These are phyloP conservation scores for Antitype chi DNA, from an alignment of 2,888 invertebrate genomes.

Conservation along the genomic window DNA sequence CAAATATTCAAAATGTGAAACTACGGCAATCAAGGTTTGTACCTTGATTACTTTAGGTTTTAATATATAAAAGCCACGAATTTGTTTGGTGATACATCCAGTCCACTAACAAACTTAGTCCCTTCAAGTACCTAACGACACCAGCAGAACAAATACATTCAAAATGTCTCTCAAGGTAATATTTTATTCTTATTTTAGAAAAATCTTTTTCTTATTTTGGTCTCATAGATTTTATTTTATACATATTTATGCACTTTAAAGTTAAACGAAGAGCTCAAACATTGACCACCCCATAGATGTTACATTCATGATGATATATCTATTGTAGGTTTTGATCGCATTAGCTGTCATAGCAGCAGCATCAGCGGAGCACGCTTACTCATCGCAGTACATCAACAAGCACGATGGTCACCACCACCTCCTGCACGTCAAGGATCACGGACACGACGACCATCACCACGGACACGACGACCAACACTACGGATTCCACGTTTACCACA, in stretches of 20 bases:
- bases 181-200: not conserved
- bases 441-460: not conserved
- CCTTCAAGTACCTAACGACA: slow-evolving; percentile 6
- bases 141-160: not conserved
- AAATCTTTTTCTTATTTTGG: not conserved
- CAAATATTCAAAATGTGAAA: slow-evolving; percentile 45
- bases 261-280: not conserved
- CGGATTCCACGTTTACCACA: slow-evolving; percentile 53
- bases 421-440: slow-evolving; percentile 37
- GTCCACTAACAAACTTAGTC: slow-evolving; percentile 10
- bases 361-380: slow-evolving; percentile 55
- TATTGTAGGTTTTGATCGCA: slow-evolving; percentile 25
- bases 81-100: slow-evolving; percentile 24
- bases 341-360: slow-evolving; percentile 17
- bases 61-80: slow-evolving; percentile 16
- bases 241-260: not conserved
- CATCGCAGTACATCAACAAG: slow-evolving; percentile 71
- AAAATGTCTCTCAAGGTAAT: slow-evolving; percentile 32
- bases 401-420: slow-evolving; percentile 64
- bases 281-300: no score
- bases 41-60: slow-evolving; percentile 30
- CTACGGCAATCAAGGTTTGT: slow-evolving; percentile 16
- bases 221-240: not conserved
- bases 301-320: not conserved
- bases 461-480: not conserved